Conservation (phyloP, 1,140 invertebrate genomes). For the Hyles vespertilio region DNA sequence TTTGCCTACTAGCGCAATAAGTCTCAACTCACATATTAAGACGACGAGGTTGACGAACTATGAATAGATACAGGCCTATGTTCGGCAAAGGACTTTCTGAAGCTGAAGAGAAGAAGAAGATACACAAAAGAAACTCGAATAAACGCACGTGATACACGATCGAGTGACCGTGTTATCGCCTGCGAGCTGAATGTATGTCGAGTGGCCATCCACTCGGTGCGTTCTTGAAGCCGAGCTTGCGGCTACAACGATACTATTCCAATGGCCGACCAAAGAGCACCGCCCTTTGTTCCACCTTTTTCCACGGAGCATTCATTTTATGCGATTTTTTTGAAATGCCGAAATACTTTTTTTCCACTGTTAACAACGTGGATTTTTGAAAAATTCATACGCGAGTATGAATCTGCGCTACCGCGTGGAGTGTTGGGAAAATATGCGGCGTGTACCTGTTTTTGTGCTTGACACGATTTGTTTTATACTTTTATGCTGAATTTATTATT, state of each 20-base stretch:
- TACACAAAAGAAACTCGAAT: neutral
- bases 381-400: too few species aligned
- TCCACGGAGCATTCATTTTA: conserved; percentile 20
- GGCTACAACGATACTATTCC: conserved; percentile 31
- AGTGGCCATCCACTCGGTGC: conserved; percentile 24
- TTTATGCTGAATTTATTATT: too few species aligned
- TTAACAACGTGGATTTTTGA: neutral
- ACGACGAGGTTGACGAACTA: too few species aligned
- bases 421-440: too few species aligned
- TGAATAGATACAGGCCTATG: too few species aligned
- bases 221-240: conserved; percentile 18
- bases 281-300: conserved; percentile 32
- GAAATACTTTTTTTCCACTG: conserved; percentile 2
- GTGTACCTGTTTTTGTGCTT: too few species aligned
- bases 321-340: conserved; percentile 11
- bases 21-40: neutral
- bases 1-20: neutral
- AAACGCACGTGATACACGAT: neutral
- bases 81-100: too few species aligned
- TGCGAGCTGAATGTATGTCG: conserved; percentile 35
- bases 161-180: conserved; percentile 1
- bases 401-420: too few species aligned
- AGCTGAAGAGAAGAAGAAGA: neutral
- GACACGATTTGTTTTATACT: too few species aligned
- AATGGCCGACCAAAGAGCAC: conserved; percentile 31